A percentile compares a stretch with the other conserved stretches of the same genome.
These are phyloP conservation scores for Eulemur mongoz DNA, from an alignment of 2,797 vertebrate species.

Conservation along the genomic window DNA sequence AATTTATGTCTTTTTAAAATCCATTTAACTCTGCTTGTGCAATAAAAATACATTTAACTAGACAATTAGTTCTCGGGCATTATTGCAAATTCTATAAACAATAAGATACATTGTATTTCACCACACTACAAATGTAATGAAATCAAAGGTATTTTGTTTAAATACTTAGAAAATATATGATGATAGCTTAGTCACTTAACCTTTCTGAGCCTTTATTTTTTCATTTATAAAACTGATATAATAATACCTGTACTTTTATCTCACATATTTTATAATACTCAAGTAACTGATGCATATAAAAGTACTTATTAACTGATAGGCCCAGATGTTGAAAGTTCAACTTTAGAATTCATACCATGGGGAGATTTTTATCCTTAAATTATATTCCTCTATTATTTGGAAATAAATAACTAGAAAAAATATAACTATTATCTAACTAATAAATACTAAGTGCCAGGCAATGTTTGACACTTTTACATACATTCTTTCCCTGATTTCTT, in stretches of 20 bases:
- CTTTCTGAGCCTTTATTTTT: not conserved
- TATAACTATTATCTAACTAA: not conserved
- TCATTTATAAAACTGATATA: not conserved
- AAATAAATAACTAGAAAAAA: not conserved
- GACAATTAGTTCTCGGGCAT: slow-evolving; percentile 32
- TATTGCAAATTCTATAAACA: slow-evolving; percentile 48
- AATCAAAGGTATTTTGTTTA: slow-evolving; percentile 21
- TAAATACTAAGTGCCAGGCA: not conserved
- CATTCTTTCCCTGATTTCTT: not conserved
- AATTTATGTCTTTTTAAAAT: slow-evolving; percentile 33
- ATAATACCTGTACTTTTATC: not conserved
- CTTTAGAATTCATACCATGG: not conserved
- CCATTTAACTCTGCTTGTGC: not conserved
- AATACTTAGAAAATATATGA: slow-evolving; percentile 14
- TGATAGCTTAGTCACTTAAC: not conserved
- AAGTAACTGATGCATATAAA: not conserved
- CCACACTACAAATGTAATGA: not conserved
- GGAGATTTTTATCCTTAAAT: not conserved
- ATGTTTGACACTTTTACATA: not conserved
- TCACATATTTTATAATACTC: not conserved
- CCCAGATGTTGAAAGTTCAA: not conserved
- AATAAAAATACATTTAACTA: slow-evolving; percentile 42
- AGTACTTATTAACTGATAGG: not conserved
- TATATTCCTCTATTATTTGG: not conserved
- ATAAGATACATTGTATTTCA: slow-evolving; percentile 37